A percentile compares a stretch with the other conserved stretches of the same genome.
Conservation (phyloP, 2,888 invertebrate genomes). For the Eristalis pertinax region DNA sequence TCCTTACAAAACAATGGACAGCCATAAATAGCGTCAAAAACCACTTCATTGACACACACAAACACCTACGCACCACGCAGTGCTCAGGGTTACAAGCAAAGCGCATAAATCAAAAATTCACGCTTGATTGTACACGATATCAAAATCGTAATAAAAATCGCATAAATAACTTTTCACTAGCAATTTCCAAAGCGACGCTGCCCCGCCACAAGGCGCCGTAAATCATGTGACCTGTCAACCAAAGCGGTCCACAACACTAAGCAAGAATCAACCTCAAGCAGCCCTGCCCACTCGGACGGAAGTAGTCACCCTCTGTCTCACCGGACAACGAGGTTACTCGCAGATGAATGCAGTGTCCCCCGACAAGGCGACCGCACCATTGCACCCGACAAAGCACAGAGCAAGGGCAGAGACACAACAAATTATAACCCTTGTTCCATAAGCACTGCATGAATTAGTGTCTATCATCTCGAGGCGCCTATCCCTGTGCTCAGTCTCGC, state of each 20-base stretch:
- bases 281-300: slow-evolving; percentile 36
- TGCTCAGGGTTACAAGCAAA: background rate
- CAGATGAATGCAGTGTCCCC: slow-evolving; percentile 8
- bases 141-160: slow-evolving; percentile 27
- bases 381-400: background rate
- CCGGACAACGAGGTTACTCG: background rate
- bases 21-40: background rate
- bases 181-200: background rate
- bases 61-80: slow-evolving; percentile 6
- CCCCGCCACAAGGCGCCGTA: background rate
- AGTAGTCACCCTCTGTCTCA: slow-evolving; percentile 28
- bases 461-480: slow-evolving; percentile 36
- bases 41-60: background rate
- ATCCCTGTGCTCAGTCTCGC: slow-evolving; percentile 18
- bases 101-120: slow-evolving; percentile 35
- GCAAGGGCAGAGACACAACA: slow-evolving; percentile 21
- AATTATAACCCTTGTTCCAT: slow-evolving; percentile 35
- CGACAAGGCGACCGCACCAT: background rate
- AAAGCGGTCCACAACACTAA: slow-evolving; percentile 11
- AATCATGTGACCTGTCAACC: slow-evolving; percentile 45
- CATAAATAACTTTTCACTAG: slow-evolving; percentile 28
- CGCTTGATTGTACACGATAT: slow-evolving; percentile 36
- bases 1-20: background rate
- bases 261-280: slow-evolving; percentile 8
- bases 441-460: slow-evolving; percentile 56